Percentiles rank a stretch among this genome's conserved stretches.
phyloP scores from a whole-genome alignment of 92 coral and sea anemone species.

The Parazoanthus swiftii region DNA sequence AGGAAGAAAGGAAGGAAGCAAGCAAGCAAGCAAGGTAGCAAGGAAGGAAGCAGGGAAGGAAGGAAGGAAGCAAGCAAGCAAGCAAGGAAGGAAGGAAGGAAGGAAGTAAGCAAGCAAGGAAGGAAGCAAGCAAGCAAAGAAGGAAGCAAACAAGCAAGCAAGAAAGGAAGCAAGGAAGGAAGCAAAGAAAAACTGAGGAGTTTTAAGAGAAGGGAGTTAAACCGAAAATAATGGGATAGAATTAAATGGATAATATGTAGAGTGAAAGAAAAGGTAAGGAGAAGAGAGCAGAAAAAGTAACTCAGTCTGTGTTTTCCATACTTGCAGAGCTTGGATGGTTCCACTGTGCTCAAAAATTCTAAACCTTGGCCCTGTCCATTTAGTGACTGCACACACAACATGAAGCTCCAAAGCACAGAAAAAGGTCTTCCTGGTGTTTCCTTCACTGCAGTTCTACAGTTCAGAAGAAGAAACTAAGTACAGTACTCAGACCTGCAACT shows the following conservation, averaged over 20 bases:
- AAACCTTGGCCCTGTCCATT: slow-evolving; percentile 57
- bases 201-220: not conserved
- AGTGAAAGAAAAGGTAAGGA: not conserved
- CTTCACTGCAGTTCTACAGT: slow-evolving; percentile 49
- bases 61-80: not conserved
- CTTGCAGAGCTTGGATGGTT: slow-evolving; percentile 44
- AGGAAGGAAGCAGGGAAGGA: not conserved
- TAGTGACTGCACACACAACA: slow-evolving; percentile 51
- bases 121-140: not conserved
- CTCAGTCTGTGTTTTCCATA: not conserved
- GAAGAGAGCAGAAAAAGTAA: not conserved
- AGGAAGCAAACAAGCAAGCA: not conserved
- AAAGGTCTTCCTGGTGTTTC: slow-evolving; percentile 1
- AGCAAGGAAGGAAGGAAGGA: not conserved
- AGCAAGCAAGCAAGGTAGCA: not conserved
- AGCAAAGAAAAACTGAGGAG: not conserved
- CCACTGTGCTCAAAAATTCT: slow-evolving; percentile 84
- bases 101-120: not conserved
- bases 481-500: not conserved
- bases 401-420: slow-evolving; percentile 85
- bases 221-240: not conserved
- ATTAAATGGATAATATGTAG: not conserved
- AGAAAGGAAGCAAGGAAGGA: not conserved
- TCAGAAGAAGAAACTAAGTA: not conserved
- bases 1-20: not conserved